Conservation (phyloP, 2,888 invertebrate species). For the Exocentrus adspersus region DNA sequence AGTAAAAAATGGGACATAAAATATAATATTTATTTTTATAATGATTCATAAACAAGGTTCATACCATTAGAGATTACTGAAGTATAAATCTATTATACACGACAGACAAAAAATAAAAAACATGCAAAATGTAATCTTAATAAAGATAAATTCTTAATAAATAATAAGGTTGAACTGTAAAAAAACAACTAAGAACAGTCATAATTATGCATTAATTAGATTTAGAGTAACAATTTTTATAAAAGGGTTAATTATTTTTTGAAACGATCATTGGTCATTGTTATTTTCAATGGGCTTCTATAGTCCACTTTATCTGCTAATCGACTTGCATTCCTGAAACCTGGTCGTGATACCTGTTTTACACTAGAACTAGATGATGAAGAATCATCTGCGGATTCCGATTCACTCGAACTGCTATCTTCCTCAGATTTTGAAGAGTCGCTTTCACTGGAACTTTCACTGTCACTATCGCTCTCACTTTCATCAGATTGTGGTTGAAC, state of each 20-base stretch:
- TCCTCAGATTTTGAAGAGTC: slow-evolving; percentile 31
- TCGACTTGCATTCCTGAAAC: slow-evolving; percentile 46
- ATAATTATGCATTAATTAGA: too few relatives aligned
- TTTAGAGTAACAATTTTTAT: background rate
- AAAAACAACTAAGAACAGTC: slow-evolving; percentile 18
- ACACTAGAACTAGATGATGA: slow-evolving; percentile 37
- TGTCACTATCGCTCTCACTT: slow-evolving; percentile 36
- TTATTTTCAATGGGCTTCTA: slow-evolving; percentile 58
- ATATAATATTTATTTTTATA: too few relatives aligned
- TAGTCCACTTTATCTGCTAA: slow-evolving; percentile 44
- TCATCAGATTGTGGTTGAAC: slow-evolving; percentile 37
- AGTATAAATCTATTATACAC: too few relatives aligned
- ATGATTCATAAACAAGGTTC: too few relatives aligned
- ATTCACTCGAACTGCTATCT: slow-evolving; percentile 35
- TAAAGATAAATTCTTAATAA: too few relatives aligned
- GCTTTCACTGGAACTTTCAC: slow-evolving; percentile 37
- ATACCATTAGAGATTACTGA: too few relatives aligned
- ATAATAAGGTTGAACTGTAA: slow-evolving; percentile 10
- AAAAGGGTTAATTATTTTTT: background rate
- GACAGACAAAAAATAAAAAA: too few relatives aligned
- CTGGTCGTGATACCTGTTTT: slow-evolving; percentile 47
- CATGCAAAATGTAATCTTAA: slow-evolving; percentile 8
- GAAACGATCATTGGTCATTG: slow-evolving; percentile 42
- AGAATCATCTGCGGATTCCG: slow-evolving; percentile 38
- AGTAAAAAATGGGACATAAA: too few relatives aligned